Percentiles rank a stretch among this genome's conserved stretches.
These are phyloP conservation scores for Galendromus occidentalis DNA, from an alignment of 1,140 invertebrate genomes.

Conservation along the genomic window DNA sequence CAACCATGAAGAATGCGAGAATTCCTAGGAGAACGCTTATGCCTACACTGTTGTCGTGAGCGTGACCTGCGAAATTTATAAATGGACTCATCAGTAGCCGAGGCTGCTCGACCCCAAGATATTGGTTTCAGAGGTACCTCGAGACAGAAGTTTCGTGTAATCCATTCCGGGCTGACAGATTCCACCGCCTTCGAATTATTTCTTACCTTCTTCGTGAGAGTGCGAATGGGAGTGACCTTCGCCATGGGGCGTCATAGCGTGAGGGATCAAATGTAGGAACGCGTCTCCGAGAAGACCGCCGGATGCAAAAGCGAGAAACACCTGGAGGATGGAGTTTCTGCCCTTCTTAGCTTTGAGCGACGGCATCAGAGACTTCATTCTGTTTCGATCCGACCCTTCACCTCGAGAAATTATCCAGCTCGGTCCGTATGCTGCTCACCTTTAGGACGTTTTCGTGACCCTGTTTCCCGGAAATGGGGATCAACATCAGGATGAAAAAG, in stretches of 20 bases:
- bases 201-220: conserved; percentile 16
- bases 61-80: conserved; percentile 27
- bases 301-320: conserved; percentile 71
- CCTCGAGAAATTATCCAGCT: too few relatives aligned
- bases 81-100: conserved; percentile 17
- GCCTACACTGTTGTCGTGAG: conserved; percentile 63
- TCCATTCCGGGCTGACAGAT: background rate
- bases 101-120: conserved; percentile 17
- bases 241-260: conserved; percentile 48
- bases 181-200: background rate
- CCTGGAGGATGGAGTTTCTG: background rate
- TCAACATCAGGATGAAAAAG: conserved; percentile 75
- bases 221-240: conserved; percentile 25
- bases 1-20: conserved; percentile 67
- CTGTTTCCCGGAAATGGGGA: conserved; percentile 68
- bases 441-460: conserved; percentile 65
- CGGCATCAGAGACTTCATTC: background rate
- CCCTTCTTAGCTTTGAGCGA: background rate
- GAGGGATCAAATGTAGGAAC: conserved; percentile 87
- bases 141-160: too few relatives aligned
- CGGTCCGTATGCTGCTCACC: too few relatives aligned
- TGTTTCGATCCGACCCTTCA: background rate
- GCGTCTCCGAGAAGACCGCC: conserved; percentile 86
- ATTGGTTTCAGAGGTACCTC: background rate
- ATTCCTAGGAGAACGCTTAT: conserved; percentile 75